Evolutionary conservation across 92 coral and sea anemone species (phyloP), one percentile per base, ranked within the genome.

Genomic region (Virgularia gustaviana): DNA sequence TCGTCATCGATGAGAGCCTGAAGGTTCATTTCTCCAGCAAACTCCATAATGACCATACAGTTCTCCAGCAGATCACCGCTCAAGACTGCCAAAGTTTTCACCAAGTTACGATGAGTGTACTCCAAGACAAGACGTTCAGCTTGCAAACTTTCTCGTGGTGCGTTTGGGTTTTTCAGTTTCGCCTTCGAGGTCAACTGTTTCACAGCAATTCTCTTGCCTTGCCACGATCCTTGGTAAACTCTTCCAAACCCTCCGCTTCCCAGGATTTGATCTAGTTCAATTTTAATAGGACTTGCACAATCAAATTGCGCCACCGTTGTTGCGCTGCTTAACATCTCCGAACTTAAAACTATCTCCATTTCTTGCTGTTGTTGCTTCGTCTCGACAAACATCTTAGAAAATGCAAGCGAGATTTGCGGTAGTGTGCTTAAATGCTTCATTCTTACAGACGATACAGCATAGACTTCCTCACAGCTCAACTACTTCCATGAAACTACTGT

Each of bases 211-310:
- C 55, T 85, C 58, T 67, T 63, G 47, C 98, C 98, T 19, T 84
- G 81, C 56, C 83, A 89, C 30, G 62, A 72, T 2, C 92, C 98
- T 58, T 89, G 96, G 75, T 77, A 89, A 11, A 92, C 98, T 1
- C 83, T 71, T 38, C 98, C 98, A 75, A 92, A 92, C 19, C 98
- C 98, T 6, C 98, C 98, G 54, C 96, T 92, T 27, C 98, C 98
- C 7, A 92, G 64, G 3, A 89, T 59, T 49, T 86, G 90, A 0
- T 88, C 87, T 39, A 89, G 52, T 49, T 89, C 44, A 25, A 68
- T 51, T 19, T 31, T 47, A 27, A 61, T 59, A 68, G 45, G 33
- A 68, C 75, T 3, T 35, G 66, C n/a, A 33, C 37, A 42, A 19
- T 55, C 24, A 55, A 60, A 31, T 9, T 19, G 43, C 10, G 28